Evolutionary conservation across 2,113 vertebrate genomes (phyloP).

Genomic region (Prunella himalayana): DNA sequence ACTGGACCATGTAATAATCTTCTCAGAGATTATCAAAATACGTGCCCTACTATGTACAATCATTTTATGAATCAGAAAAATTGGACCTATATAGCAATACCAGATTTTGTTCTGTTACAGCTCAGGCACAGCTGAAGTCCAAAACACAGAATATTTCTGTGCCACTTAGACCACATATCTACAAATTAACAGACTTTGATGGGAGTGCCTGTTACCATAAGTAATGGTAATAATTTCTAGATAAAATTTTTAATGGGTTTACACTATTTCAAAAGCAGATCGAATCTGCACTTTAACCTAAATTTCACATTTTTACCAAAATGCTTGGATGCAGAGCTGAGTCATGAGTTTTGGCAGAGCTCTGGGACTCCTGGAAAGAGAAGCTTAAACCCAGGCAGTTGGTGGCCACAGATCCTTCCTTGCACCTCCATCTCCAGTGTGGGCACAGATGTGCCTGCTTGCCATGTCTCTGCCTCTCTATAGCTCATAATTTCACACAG

Average conservation of each 20-base stretch:
- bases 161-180: background rate
- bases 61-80: background rate
- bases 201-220: background rate
- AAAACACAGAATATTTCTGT: background rate
- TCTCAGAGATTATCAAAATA: background rate
- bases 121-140: background rate
- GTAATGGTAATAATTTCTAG: background rate
- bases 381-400: background rate
- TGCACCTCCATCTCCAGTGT: background rate
- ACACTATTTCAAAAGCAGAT: background rate
- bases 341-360: background rate
- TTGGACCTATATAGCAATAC: background rate
- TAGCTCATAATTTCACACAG: background rate
- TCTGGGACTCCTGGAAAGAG: background rate
- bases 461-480: background rate
- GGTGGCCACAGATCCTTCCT: background rate
- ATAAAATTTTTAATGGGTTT: background rate
- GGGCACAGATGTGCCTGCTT: background rate
- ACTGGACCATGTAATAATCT: background rate
- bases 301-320: background rate
- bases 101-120: background rate
- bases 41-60: rapidly evolving
- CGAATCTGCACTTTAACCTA: background rate
- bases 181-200: background rate
- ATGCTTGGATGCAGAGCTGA: background rate